Conservation (phyloP, 2,888 invertebrate species). For the Hedychridium roseum region DNA sequence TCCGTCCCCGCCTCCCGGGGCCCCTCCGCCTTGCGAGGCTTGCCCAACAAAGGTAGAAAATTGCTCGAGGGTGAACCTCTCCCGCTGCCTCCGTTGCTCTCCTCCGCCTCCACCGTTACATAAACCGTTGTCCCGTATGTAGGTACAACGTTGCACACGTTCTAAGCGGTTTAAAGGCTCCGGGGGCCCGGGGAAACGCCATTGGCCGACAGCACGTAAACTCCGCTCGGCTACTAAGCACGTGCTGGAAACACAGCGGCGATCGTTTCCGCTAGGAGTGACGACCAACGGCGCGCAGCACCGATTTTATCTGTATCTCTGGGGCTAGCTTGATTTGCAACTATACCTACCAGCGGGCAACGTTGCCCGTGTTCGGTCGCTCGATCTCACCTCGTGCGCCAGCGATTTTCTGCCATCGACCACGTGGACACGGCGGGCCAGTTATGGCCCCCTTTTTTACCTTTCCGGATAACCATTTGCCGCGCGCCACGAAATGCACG, state of each 20-base stretch:
- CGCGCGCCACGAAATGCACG: no score
- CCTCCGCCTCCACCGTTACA: not conserved
- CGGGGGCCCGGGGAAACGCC: no score
- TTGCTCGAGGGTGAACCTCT: slow-evolving; percentile 30
- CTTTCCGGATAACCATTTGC: no score
- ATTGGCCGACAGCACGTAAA: slow-evolving; percentile 44
- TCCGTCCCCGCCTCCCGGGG: slow-evolving; percentile 32
- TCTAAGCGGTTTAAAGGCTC: no score
- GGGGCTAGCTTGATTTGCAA: not conserved
- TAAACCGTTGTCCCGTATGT: not conserved
- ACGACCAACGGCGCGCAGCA: slow-evolving; percentile 4
- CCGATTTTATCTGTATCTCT: slow-evolving; percentile 24
- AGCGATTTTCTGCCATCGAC: not conserved
- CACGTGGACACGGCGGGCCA: no score
- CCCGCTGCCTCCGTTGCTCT: not conserved
- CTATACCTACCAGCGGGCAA: not conserved
- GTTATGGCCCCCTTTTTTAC: no score
- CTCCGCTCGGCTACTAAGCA: slow-evolving; percentile 16
- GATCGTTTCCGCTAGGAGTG: slow-evolving; percentile 2
- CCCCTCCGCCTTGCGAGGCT: slow-evolving; percentile 20
- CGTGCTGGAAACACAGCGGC: slow-evolving; percentile 16
- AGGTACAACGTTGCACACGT: slow-evolving; percentile 19
- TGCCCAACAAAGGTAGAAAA: slow-evolving; percentile 48
- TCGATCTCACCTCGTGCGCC: no score
- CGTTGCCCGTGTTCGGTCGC: no score